Conservation (phyloP, 2,797 vertebrate genomes). For the Pseudochirops cupreus region DNA sequence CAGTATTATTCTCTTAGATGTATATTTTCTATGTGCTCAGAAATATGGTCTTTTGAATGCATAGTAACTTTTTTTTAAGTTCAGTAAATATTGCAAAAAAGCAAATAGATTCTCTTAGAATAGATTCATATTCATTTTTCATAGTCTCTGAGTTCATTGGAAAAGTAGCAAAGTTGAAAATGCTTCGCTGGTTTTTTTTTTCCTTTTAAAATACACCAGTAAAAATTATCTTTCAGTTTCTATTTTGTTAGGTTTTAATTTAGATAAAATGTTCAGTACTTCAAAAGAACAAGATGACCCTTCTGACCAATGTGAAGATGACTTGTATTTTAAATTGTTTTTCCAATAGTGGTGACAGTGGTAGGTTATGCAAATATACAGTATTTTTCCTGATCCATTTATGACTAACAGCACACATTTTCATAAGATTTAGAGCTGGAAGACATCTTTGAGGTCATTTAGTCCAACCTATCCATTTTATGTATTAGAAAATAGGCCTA, state of each 20-base stretch:
- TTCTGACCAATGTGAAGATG: background rate
- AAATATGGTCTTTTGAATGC: background rate
- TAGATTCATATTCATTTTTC: background rate
- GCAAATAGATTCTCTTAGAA: background rate
- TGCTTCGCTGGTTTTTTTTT: background rate
- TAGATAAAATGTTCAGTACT: background rate
- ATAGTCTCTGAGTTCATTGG: background rate
- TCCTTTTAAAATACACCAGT: background rate
- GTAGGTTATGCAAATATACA: constrained; percentile 30
- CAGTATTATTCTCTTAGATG: background rate
- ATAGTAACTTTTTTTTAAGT: background rate
- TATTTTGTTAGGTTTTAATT: background rate
- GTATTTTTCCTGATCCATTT: constrained; percentile 19
- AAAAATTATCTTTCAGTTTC: constrained; percentile 6
- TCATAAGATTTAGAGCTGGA: background rate
- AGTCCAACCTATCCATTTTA: background rate
- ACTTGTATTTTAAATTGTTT: constrained; percentile 16
- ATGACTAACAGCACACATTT: constrained; percentile 23
- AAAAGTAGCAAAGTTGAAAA: constrained; percentile 28
- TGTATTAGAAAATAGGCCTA: background rate
- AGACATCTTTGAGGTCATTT: background rate
- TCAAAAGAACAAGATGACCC: background rate
- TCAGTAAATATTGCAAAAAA: constrained; percentile 3
- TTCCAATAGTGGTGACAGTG: background rate
- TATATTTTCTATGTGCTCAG: constrained; percentile 16